Base-by-base conservation (phyloP, 2,113 vertebrate genomes). In the Sarotherodon lohbergeri region DNA sequence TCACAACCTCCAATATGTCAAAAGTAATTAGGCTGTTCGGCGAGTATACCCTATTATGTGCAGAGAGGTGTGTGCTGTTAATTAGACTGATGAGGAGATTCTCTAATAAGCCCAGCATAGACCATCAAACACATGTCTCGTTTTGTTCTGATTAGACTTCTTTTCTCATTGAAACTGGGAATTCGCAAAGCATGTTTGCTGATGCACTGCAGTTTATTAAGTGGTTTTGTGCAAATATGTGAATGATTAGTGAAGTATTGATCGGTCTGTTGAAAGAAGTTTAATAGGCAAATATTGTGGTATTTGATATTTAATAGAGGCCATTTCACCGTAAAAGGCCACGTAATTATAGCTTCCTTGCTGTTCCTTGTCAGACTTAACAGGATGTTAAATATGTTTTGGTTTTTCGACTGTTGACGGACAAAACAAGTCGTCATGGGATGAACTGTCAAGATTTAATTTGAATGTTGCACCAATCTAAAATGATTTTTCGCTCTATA, bases 11-110 rank as follows among this genome's bases (percentile, higher is more conserved):
- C 94, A 92, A 91, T 93, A 92, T 93, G 94, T 95, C 93, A 96
- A 88, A 94, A 93, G 91, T 93, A 96, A 96, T 95, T 95, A 95
- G 92, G 92, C 90, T 91, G 92, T 93, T 95, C 56, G 71, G 83
- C 89, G 89, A 73, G 79, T 92, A 86, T 86, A 88, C 54, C 90
- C 84, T 90, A 91, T 93, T 93, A 92, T 86, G 90, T 83, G 73
- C 48, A 78, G 80, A 91, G 88, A 92, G 86, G 92, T 93, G 83
- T 68, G 90, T 41, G 71, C 90, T 82, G 94, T 92, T 94, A 95
- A 95, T 96, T 93, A 95, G 89, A 90, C 84, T 86, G 92, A 94
- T 91, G 90, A 91, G 89, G 61, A 81, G 90, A 86, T 88, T 54
- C 82, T 86, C 80, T 93, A 94, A 94, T 93, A 89, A 91, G 80